Percentiles rank a stretch among this genome's conserved stretches.
Evolutionary conservation across 2,888 invertebrate genomes (phyloP).

Genomic region (Merodon equestris): DNA sequence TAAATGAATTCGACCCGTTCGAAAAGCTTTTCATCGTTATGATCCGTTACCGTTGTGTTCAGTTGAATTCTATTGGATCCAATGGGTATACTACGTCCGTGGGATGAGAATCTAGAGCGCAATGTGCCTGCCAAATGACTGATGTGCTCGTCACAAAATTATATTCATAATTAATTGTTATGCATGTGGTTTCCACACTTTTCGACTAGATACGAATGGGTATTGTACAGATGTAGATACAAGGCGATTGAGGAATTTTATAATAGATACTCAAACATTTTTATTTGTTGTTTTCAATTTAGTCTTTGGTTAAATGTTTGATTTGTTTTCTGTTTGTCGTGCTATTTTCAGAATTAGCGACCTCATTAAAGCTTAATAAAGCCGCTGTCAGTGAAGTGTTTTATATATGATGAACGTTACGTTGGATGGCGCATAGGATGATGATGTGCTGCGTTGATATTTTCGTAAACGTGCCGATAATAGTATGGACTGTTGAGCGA

Average conservation of each 20-base stretch:
- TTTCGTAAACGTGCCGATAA: constrained; percentile 35
- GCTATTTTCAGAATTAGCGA: constrained; percentile 51
- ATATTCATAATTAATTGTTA: constrained; percentile 56
- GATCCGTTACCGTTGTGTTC: not conserved
- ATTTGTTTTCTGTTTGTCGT: constrained; percentile 21
- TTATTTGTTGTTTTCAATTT: constrained; percentile 7
- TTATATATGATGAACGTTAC: constrained; percentile 6
- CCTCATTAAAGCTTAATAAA: constrained; percentile 34
- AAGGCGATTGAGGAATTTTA: constrained; percentile 1
- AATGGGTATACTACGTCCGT: constrained; percentile 24
- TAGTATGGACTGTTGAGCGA: constrained; percentile 51
- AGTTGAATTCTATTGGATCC: constrained; percentile 1
- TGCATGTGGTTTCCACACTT: constrained; percentile 33
- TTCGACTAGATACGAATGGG: too few species aligned
- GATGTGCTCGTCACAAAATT: constrained; percentile 57
- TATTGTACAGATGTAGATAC: too few species aligned
- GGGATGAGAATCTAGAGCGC: constrained; percentile 45
- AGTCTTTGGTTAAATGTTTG: constrained; percentile 23
- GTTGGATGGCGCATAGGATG: constrained; percentile 3
- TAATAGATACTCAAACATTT: too few species aligned
- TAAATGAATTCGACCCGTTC: constrained; percentile 28
- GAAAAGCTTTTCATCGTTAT: not conserved
- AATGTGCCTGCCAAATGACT: constrained; percentile 44
- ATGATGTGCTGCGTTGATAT: not conserved
- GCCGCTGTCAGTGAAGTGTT: constrained; percentile 45